These are phyloP conservation scores for Maniola hyperantus DNA, from an alignment of 2,888 invertebrate species.

Conservation along the genomic window DNA sequence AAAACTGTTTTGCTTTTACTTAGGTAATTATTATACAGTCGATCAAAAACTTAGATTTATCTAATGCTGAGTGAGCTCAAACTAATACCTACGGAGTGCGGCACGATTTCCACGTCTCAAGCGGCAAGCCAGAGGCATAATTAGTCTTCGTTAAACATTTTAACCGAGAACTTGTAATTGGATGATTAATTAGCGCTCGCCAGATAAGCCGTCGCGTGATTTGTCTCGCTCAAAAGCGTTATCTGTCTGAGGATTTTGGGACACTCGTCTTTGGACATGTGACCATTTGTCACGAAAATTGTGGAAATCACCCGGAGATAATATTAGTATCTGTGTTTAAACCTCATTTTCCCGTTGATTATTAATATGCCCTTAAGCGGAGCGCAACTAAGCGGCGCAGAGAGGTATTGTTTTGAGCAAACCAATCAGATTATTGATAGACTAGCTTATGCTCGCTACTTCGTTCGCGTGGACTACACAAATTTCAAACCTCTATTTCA, in stretches of 20 bases:
- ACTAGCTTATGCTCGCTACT: too few species aligned
- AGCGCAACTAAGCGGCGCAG: too few species aligned
- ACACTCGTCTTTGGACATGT: conserved; percentile 20
- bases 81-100: conserved; percentile 3
- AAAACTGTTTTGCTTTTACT: too few species aligned
- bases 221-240: conserved; percentile 35
- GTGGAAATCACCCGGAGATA: conserved; percentile 10
- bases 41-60: not conserved
- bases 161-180: conserved; percentile 42
- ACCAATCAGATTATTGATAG: too few species aligned
- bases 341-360: not conserved
- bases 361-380: not conserved
- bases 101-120: conserved; percentile 12
- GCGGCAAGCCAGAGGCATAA: conserved; percentile 27
- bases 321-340: not conserved
- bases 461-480: too few species aligned
- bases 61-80: not conserved
- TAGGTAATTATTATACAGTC: not conserved
- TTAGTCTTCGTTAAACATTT: conserved; percentile 42
- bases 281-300: conserved; percentile 21
- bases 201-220: conserved; percentile 31
- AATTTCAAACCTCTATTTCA: too few species aligned
- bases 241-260: conserved; percentile 23
- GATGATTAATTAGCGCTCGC: conserved; percentile 42
- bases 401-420: too few species aligned